A percentile compares a stretch with the other conserved stretches of the same genome.
These are phyloP conservation scores for Drosophila guanche DNA, from an alignment of 1,140 invertebrate species.

Conservation along the genomic window DNA sequence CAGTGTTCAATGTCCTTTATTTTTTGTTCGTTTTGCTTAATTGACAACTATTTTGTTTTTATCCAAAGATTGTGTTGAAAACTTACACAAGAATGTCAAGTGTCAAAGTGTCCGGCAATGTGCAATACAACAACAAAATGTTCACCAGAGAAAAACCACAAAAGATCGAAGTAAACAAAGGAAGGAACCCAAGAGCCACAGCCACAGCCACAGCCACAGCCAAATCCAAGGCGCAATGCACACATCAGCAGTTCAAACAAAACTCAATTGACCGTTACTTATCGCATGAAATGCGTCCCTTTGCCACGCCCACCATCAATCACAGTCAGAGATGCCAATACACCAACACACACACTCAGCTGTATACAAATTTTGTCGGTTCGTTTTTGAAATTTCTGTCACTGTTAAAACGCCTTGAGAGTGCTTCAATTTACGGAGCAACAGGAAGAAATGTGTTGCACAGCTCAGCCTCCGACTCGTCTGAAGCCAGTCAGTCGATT, in stretches of 20 bases:
- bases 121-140: slow-evolving; percentile 29
- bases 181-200: neutral
- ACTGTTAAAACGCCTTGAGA: slow-evolving; percentile 15
- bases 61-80: slow-evolving; percentile 36
- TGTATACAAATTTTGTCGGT: slow-evolving; percentile 27
- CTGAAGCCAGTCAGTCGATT: slow-evolving; percentile 26
- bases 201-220: too few relatives aligned
- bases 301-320: slow-evolving; percentile 44
- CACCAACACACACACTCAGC: neutral
- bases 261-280: slow-evolving; percentile 49
- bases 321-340: slow-evolving; percentile 29
- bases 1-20: slow-evolving; percentile 27
- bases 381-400: slow-evolving; percentile 48
- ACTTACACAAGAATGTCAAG: slow-evolving; percentile 61
- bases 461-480: slow-evolving; percentile 8
- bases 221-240: slow-evolving; percentile 52
- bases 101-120: slow-evolving; percentile 61
- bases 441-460: slow-evolving; percentile 11
- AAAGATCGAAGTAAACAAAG: slow-evolving; percentile 45
- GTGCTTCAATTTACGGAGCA: slow-evolving; percentile 58
- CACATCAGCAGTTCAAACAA: slow-evolving; percentile 62
- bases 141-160: slow-evolving; percentile 31
- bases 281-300: slow-evolving; percentile 42
- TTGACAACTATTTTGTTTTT: slow-evolving; percentile 60
- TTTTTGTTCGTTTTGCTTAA: slow-evolving; percentile 43